phyloP scores from a whole-genome alignment of 2,797 vertebrate species.

The Acropternis orthonyx region DNA sequence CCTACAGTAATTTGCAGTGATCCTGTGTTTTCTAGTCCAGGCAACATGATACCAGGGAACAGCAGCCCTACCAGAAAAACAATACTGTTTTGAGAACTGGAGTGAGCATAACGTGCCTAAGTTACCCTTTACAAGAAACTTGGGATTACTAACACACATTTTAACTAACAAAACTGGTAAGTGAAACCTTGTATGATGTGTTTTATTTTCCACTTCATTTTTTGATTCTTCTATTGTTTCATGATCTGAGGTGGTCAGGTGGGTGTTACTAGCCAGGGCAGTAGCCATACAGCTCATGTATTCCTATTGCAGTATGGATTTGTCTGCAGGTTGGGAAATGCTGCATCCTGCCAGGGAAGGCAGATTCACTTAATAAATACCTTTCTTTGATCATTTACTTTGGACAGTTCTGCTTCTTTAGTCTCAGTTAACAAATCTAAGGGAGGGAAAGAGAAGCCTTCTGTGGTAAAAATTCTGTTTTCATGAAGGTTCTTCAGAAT shows the following conservation, averaged over 20 bases:
- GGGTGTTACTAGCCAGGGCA: neutral
- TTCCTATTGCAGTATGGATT: neutral
- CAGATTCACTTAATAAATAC: neutral
- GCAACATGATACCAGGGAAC: neutral
- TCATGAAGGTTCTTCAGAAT: neutral
- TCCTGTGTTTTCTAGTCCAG: neutral
- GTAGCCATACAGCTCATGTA: neutral
- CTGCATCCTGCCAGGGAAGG: neutral
- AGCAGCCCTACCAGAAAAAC: neutral
- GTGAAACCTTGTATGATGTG: neutral
- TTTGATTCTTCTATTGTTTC: neutral
- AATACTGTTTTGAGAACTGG: neutral
- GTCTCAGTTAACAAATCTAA: neutral
- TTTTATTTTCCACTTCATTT: neutral
- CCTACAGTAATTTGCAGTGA: neutral
- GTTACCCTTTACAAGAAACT: neutral
- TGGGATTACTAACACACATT: neutral
- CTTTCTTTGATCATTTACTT: neutral
- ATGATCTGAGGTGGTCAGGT: neutral
- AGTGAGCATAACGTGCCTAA: neutral
- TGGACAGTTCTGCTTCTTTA: neutral
- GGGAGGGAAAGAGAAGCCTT: neutral
- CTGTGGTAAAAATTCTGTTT: neutral
- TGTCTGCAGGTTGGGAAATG: neutral
- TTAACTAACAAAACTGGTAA: neutral